phyloP scores from a whole-genome alignment of 2,113 vertebrate genomes.

The Prinia subflava region DNA sequence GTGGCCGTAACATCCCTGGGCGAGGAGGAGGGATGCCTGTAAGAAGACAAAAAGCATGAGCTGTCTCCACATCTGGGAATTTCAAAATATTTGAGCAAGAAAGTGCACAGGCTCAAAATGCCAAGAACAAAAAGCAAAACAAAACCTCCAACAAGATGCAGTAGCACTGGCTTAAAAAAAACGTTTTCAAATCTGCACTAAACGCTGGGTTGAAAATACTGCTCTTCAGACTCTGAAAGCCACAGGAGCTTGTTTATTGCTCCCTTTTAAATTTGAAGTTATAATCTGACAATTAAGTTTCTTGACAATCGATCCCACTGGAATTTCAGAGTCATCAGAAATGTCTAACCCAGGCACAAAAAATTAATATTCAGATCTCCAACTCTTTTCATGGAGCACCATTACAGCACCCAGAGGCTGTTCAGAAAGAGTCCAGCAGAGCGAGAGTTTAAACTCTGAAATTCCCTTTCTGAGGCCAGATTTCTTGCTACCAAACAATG shows the following conservation, averaged over 20 bases:
- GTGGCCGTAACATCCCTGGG: slow-evolving; percentile 83
- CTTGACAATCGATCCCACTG: background rate
- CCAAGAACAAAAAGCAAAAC: background rate
- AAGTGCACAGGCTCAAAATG: background rate
- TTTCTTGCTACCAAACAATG: background rate
- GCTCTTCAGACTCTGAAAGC: background rate
- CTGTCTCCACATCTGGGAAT: background rate
- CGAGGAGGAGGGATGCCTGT: slow-evolving; percentile 94
- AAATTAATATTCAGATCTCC: background rate
- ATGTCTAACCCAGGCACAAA: background rate
- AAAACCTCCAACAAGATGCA: background rate
- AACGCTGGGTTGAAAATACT: background rate
- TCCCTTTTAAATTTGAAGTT: background rate
- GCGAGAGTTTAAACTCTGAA: background rate
- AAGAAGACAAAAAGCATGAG: background rate
- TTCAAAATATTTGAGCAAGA: background rate
- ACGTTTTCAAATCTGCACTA: background rate
- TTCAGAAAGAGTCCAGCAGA: background rate
- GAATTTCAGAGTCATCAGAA: background rate
- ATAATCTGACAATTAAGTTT: background rate
- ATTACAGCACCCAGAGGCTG: background rate
- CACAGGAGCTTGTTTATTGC: background rate
- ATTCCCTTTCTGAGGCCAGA: background rate
- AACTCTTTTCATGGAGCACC: background rate
- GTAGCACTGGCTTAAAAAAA: background rate